phyloP scores from a whole-genome alignment of 2,888 invertebrate species.

The Zygaena filipendulae region DNA sequence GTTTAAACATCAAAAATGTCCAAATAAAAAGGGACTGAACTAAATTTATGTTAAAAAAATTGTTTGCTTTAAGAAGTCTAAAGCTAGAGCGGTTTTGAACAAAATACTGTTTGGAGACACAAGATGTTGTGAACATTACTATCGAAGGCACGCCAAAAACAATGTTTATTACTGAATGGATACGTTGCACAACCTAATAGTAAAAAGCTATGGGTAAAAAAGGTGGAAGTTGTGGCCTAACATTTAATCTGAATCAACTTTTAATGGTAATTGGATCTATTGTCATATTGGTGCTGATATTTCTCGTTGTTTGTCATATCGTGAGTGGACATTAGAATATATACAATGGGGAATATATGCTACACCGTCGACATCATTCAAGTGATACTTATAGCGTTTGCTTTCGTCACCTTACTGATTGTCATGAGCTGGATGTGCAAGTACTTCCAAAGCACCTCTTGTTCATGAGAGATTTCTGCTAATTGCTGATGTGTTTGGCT shows the following conservation, averaged over 20 bases:
- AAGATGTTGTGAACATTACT: too few relatives aligned
- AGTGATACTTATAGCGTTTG: constrained; percentile 35
- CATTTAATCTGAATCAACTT: constrained; percentile 40
- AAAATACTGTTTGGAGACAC: too few relatives aligned
- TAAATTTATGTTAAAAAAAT: too few relatives aligned
- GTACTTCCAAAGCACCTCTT: constrained; percentile 30
- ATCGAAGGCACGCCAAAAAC: too few relatives aligned
- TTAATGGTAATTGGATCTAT: constrained; percentile 42
- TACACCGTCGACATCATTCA: constrained; percentile 34
- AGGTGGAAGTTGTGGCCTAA: constrained; percentile 20
- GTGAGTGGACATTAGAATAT: constrained; percentile 28
- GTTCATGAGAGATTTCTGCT: too few relatives aligned
- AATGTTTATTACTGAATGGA: too few relatives aligned
- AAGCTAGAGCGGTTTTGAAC: too few relatives aligned
- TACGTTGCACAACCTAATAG: too few relatives aligned
- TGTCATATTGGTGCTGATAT: constrained; percentile 38
- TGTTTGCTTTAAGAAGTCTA: too few relatives aligned
- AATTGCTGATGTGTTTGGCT: too few relatives aligned
- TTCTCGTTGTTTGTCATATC: constrained; percentile 42
- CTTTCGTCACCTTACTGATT: constrained; percentile 36
- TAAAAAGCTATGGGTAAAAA: constrained; percentile 24
- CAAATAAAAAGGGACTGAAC: too few relatives aligned
- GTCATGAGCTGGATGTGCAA: constrained; percentile 50
- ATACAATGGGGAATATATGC: constrained; percentile 14
- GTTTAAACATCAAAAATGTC: too few relatives aligned